Evolutionary conservation across 1,140 invertebrate species (phyloP).

Genomic region (Acarapis woodi): DNA sequence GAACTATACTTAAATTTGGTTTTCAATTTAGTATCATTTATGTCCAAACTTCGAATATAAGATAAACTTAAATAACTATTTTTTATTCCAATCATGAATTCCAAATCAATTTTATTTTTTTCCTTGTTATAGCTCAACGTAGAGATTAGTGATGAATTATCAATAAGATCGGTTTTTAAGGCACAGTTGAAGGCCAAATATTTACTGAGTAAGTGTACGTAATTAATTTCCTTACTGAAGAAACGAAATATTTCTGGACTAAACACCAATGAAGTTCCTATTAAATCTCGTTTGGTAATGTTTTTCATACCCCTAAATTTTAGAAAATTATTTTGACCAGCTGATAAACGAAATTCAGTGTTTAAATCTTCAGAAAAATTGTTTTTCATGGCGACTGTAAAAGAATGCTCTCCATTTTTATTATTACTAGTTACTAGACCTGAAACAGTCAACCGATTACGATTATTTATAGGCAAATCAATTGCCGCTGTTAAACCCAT

Average conservation of each 20-base stretch:
- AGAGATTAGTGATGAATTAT: background rate
- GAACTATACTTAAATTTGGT: slow-evolving; percentile 52
- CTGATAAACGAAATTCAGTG: slow-evolving; percentile 32
- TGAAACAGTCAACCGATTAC: slow-evolving; percentile 36
- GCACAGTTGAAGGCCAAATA: background rate
- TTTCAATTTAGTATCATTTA: slow-evolving; percentile 36
- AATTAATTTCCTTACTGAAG: slow-evolving; percentile 6
- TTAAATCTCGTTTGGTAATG: slow-evolving; percentile 24
- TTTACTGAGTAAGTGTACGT: background rate
- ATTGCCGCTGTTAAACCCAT: slow-evolving; percentile 74
- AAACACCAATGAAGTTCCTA: too few species aligned
- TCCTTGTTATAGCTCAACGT: background rate
- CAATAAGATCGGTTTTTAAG: background rate
- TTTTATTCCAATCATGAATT: slow-evolving; percentile 33
- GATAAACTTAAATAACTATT: slow-evolving; percentile 41
- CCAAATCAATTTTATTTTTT: slow-evolving; percentile 12
- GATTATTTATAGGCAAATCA: slow-evolving; percentile 56
- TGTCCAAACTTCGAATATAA: slow-evolving; percentile 36
- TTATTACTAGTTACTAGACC: slow-evolving; percentile 47
- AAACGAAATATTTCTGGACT: too few species aligned
- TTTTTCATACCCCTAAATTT: slow-evolving; percentile 40
- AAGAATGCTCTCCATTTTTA: slow-evolving; percentile 42
- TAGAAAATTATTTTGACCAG: slow-evolving; percentile 40
- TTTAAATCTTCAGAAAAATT: slow-evolving; percentile 48
- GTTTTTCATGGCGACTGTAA: slow-evolving; percentile 39